Percentiles rank a stretch among this genome's conserved stretches.
Evolutionary conservation across 2,113 vertebrate species (phyloP).

Genomic region (Dipodomys spectabilis): DNA sequence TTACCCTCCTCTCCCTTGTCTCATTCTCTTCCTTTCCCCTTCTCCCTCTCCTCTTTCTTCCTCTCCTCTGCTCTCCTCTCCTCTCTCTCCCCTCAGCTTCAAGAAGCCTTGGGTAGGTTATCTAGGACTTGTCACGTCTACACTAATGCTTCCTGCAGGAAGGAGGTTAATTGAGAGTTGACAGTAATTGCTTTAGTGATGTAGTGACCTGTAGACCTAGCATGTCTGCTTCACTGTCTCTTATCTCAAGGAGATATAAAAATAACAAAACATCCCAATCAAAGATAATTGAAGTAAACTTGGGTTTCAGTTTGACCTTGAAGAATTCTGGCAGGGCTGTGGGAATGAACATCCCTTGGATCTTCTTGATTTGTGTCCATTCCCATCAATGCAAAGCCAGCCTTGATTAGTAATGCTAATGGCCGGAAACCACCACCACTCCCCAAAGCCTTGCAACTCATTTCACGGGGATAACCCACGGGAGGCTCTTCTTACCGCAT

Average conservation of each 20-base stretch:
- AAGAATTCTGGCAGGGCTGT: conserved; percentile 40
- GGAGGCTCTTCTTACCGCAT: conserved; percentile 70
- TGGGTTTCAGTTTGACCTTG: conserved; percentile 64
- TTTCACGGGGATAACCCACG: conserved; percentile 55
- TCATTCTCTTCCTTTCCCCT: too few species aligned
- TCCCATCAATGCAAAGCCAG: conserved; percentile 71
- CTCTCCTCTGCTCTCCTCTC: too few species aligned
- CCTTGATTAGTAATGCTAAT: conserved; percentile 70
- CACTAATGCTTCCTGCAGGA: conserved; percentile 46
- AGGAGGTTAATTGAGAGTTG: conserved; percentile 68
- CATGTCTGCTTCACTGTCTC: not conserved
- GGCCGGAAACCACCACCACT: conserved; percentile 67
- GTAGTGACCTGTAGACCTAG: conserved; percentile 43
- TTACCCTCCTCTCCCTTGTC: not conserved
- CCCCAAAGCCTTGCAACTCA: conserved; percentile 42
- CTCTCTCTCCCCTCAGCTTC: not conserved
- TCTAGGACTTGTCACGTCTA: conserved; percentile 45
- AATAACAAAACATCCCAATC: conserved; percentile 51
- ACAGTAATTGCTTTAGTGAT: conserved; percentile 67
- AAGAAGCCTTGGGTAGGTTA: conserved; percentile 10
- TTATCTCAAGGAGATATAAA: conserved; percentile 39
- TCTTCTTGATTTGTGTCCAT: conserved; percentile 32
- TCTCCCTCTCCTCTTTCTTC: not conserved
- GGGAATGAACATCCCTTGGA: not conserved
- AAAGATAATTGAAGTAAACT: conserved; percentile 54